Conservation (phyloP, 53 echinoderm and acorn worm genomes). For the Holothuria scabra region DNA sequence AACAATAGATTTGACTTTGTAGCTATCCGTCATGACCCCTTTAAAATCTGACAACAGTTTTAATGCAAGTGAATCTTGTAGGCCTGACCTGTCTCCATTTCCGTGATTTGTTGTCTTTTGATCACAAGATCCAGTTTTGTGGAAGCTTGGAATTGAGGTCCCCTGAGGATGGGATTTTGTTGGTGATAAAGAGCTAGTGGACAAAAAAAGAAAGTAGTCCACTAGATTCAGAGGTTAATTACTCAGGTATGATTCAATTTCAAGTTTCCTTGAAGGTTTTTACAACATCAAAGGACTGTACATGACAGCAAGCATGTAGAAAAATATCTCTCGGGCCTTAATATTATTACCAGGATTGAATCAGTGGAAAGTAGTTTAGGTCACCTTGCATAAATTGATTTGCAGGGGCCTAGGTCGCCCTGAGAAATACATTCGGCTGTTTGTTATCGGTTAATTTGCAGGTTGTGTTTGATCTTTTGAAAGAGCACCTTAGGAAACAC, state of each 20-base stretch:
- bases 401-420: background rate
- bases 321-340: slow-evolving; percentile 24
- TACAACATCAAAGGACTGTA: slow-evolving; percentile 3
- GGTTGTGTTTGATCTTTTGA: slow-evolving; percentile 7
- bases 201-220: slow-evolving; percentile 2
- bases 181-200: too few species aligned
- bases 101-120: too few species aligned
- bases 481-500: slow-evolving; percentile 23
- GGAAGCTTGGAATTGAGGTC: too few species aligned
- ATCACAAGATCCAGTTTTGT: too few species aligned
- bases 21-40: too few species aligned
- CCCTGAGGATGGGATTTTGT: too few species aligned
- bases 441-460: slow-evolving; percentile 31
- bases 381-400: slow-evolving; percentile 22
- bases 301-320: background rate
- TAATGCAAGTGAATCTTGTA: too few species aligned
- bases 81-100: too few species aligned
- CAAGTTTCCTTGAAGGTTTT: too few species aligned
- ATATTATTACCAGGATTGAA: too few species aligned
- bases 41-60: too few species aligned
- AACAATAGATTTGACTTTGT: too few species aligned
- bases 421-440: background rate
- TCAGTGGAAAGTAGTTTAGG: slow-evolving; percentile 7
- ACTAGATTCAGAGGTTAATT: slow-evolving; percentile 8
- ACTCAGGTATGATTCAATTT: slow-evolving; percentile 17